These are phyloP conservation scores for Sphaerodactylus townsendi DNA, from an alignment of 2,113 vertebrate genomes.

Conservation along the genomic window DNA sequence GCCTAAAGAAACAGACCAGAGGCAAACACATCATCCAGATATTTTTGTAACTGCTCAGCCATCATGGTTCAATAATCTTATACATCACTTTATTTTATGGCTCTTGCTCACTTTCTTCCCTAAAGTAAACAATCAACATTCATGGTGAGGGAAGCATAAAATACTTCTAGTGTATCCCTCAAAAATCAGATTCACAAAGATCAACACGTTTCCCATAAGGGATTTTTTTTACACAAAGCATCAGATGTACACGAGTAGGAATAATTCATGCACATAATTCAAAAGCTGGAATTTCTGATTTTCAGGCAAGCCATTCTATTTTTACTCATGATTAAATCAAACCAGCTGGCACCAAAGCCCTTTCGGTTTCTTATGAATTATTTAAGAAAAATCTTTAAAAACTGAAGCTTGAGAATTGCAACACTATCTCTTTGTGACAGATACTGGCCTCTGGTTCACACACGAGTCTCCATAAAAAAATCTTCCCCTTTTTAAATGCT, in stretches of 20 bases:
- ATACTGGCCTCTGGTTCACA: neutral
- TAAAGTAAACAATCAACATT: neutral
- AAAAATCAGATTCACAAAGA: slow-evolving; percentile 15
- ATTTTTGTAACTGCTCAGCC: too few species aligned
- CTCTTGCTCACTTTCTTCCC: neutral
- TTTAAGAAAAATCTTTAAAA: slow-evolving; percentile 1
- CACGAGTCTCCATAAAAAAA: neutral
- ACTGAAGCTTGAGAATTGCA: neutral
- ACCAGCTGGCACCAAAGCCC: slow-evolving; percentile 21
- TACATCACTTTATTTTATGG: neutral
- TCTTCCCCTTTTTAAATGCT: neutral
- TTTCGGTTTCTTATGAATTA: slow-evolving; percentile 37
- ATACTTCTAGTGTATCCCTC: neutral
- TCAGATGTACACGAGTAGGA: slow-evolving; percentile 14
- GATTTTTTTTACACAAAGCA: neutral
- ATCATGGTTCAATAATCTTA: too few species aligned
- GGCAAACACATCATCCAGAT: too few species aligned
- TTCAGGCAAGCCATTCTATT: slow-evolving; percentile 25
- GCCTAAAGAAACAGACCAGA: too few species aligned
- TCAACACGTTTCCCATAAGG: neutral
- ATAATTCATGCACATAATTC: slow-evolving; percentile 36
- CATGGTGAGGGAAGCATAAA: neutral
- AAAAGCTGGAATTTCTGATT: neutral
- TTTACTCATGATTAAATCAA: slow-evolving; percentile 21
- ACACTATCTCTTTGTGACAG: neutral